These are phyloP conservation scores for Euspilapteryx auroguttella DNA, from an alignment of 2,888 invertebrate species.

Conservation along the genomic window DNA sequence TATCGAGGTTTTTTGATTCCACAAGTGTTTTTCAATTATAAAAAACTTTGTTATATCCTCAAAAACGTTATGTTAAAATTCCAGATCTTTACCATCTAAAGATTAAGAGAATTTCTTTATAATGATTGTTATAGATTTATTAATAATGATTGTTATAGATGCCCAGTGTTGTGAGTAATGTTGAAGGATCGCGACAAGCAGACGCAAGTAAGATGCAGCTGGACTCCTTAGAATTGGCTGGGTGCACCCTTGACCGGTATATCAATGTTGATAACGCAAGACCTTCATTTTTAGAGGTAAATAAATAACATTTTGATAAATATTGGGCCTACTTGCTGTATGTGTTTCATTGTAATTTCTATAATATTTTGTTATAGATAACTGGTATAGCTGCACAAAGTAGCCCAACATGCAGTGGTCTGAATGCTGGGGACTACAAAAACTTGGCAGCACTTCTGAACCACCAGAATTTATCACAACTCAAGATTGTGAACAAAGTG, in stretches of 20 bases:
- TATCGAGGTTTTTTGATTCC: too few species aligned
- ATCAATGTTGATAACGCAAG: conserved; percentile 69
- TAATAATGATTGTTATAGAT: conserved; percentile 32
- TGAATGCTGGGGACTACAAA: conserved; percentile 91
- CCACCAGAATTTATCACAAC: conserved; percentile 73
- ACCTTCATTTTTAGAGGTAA: conserved; percentile 69
- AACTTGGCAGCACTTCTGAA: conserved; percentile 70
- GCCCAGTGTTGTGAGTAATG: conserved; percentile 34
- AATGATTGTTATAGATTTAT: too few species aligned
- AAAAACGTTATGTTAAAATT: too few species aligned
- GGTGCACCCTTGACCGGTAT: conserved; percentile 78
- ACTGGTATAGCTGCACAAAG: conserved; percentile 68
- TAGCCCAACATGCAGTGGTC: conserved; percentile 84
- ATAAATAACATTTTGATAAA: conserved; percentile 7
- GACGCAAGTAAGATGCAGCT: conserved; percentile 51
- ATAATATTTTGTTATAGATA: conserved; percentile 34
- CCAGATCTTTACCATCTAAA: too few species aligned
- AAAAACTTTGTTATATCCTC: too few species aligned
- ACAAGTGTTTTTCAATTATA: too few species aligned
- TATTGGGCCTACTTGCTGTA: too few species aligned
- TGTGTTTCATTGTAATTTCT: not conserved
- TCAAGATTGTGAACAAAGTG: conserved; percentile 79
- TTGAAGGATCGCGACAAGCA: conserved; percentile 23
- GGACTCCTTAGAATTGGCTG: conserved; percentile 76
- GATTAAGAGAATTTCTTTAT: too few species aligned